Evolutionary conservation across 2,797 vertebrate species (phyloP).

Genomic region (Microctenopoma lineatum): DNA sequence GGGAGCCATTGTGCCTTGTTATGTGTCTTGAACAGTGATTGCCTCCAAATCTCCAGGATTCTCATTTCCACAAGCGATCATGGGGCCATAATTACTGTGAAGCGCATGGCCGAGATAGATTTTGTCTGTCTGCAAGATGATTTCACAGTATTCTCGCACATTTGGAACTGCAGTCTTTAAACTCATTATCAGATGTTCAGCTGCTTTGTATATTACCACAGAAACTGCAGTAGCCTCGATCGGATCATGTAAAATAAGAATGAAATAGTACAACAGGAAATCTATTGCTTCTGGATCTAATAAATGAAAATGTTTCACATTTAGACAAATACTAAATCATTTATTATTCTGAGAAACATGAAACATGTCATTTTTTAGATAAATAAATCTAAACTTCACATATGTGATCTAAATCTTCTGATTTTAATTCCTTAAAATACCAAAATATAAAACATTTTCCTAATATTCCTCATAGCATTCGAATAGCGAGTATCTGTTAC

Average conservation of each 20-base stretch:
- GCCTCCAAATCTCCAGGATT: constrained; percentile 59
- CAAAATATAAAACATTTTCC: too few relatives aligned
- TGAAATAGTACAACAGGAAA: too few relatives aligned
- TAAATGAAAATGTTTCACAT: too few relatives aligned
- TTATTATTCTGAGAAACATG: background rate
- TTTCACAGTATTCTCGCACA: constrained; percentile 17
- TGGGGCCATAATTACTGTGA: constrained; percentile 31
- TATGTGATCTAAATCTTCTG: background rate
- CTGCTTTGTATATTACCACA: background rate
- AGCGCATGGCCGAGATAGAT: constrained; percentile 18
- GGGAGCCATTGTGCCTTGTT: constrained; percentile 53
- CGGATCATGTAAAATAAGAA: background rate
- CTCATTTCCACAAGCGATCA: constrained; percentile 55
- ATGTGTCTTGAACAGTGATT: constrained; percentile 49
- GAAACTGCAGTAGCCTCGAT: background rate
- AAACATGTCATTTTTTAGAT: background rate
- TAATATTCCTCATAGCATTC: too few relatives aligned
- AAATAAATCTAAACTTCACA: background rate
- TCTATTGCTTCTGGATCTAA: too few relatives aligned
- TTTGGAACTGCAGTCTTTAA: constrained; percentile 1
- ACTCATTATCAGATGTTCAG: background rate
- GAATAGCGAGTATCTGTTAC: background rate
- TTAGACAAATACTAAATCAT: too few relatives aligned
- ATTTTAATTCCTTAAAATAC: background rate
- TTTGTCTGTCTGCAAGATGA: constrained; percentile 32